These are phyloP conservation scores for Tethya wilhelma DNA, from an alignment of 37 sponge, comb jelly and placozoan species.

Conservation along the genomic window DNA sequence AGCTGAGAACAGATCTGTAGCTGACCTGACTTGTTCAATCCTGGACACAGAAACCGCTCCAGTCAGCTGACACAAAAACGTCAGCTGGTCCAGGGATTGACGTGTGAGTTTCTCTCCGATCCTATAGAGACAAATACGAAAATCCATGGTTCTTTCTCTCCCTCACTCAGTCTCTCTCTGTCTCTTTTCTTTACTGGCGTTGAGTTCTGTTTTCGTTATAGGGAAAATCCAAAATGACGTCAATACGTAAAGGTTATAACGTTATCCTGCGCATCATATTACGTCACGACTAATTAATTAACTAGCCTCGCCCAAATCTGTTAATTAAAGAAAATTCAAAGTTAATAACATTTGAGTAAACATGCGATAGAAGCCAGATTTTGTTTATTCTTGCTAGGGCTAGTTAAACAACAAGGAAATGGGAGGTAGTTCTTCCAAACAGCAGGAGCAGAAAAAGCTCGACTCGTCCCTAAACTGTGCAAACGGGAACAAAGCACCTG, in stretches of 20 bases:
- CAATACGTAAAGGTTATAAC: too few species aligned
- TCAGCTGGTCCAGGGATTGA: conserved; percentile 49
- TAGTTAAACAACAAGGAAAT: too few species aligned
- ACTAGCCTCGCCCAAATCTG: too few species aligned
- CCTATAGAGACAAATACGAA: conserved; percentile 17
- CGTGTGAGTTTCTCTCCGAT: conserved; percentile 36
- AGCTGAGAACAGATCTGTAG: conserved; percentile 49
- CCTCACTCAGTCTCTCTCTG: not conserved
- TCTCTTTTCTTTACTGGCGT: not conserved
- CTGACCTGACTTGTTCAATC: conserved; percentile 34
- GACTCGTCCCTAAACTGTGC: conserved; percentile 23
- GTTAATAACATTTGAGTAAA: too few species aligned
- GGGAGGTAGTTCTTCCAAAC: too few species aligned
- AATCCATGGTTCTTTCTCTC: conserved; percentile 10
- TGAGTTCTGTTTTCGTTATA: not conserved
- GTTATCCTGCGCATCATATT: too few species aligned
- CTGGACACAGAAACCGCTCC: conserved; percentile 39
- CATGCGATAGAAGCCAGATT: too few species aligned
- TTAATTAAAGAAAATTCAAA: too few species aligned
- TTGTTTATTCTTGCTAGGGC: too few species aligned
- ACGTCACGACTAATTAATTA: too few species aligned
- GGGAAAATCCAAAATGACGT: not conserved
- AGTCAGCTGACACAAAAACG: conserved; percentile 52
- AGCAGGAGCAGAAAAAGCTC: not conserved
- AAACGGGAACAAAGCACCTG: not conserved